Percentiles rank a stretch among this genome's conserved stretches.
phyloP scores from a whole-genome alignment of 1,140 invertebrate genomes.

The Anthonomus grandis region DNA sequence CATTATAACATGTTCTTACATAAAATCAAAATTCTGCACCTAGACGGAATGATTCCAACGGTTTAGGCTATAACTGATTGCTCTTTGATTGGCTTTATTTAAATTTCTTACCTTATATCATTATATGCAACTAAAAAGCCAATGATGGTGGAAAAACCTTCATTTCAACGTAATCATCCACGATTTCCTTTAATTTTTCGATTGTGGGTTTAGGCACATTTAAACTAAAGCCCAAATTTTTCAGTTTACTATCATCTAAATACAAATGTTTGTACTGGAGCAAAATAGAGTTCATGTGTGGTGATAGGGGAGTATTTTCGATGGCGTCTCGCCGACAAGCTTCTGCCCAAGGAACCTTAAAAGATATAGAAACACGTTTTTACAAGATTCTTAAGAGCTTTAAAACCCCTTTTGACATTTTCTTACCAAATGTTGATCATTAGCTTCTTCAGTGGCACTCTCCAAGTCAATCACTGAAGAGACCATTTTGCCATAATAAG shows the following conservation, averaged over 20 bases:
- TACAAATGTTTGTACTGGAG: conserved; percentile 76
- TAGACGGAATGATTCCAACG: too few relatives aligned
- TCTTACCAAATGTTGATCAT: conserved; percentile 79
- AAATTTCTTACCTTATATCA: too few relatives aligned
- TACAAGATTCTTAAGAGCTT: not conserved
- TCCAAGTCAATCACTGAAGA: conserved; percentile 74
- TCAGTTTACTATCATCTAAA: conserved; percentile 68
- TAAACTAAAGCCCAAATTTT: conserved; percentile 56
- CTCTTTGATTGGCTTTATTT: too few relatives aligned
- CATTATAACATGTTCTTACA: too few relatives aligned
- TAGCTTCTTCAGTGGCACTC: conserved; percentile 81
- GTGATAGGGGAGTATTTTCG: conserved; percentile 80
- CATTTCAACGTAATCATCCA: conserved; percentile 68
- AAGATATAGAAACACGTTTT: not conserved
- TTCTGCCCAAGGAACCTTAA: conserved; percentile 73
- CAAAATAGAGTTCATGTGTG: conserved; percentile 78
- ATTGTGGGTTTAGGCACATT: conserved; percentile 59
- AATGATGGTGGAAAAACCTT: conserved; percentile 68
- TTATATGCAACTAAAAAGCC: too few relatives aligned
- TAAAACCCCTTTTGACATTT: not conserved
- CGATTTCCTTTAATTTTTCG: conserved; percentile 61
- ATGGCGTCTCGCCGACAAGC: conserved; percentile 73
- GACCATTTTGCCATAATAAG: conserved; percentile 77
- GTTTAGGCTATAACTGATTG: too few relatives aligned
- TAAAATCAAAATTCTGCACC: too few relatives aligned